Base-by-base conservation (phyloP, 1,140 invertebrate species). In the Helicorthomorpha holstii region DNA sequence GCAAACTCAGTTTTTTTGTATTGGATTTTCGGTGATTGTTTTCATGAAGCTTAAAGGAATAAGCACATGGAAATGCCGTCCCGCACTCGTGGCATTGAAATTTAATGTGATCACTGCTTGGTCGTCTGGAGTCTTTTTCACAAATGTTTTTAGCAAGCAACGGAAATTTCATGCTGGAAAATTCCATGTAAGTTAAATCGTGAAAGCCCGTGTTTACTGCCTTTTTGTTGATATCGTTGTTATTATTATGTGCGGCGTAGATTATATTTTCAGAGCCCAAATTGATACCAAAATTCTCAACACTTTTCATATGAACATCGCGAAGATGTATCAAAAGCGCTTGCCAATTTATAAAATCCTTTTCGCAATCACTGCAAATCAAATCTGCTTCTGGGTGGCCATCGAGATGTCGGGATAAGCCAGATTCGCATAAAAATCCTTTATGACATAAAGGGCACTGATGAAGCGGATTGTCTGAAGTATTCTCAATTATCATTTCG, bases 181-280 rank as follows among this genome's bases (percentile, higher is more conserved):
- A 88, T 60, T 87, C 82, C 1, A 82, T 74, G 61, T 83, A 84
- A 2, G 75, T 79, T n/a, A 85, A 64, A 64, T 87, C 81, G 48
- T 79, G 72, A 34, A 34, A 34, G 7, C 29, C 29, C 7, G 16
- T n/a, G n/a, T n/a, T n/a, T n/a, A n/a, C n/a, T n/a, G n/a, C n/a
- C n/a, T n/a, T n/a, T n/a, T n/a, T n/a, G n/a, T n/a, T n/a, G n/a
- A n/a, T n/a, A n/a, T n/a, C n/a, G n/a, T n/a, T n/a, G n/a, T n/a
- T n/a, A n/a, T n/a, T n/a, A n/a, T n/a, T n/a, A n/a, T n/a, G n/a
- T n/a, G n/a, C n/a, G n/a, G n/a, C n/a, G n/a, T n/a, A n/a, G n/a
- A n/a, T n/a, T n/a, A n/a, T n/a, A n/a, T n/a, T n/a, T n/a, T n/a
- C n/a, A n/a, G n/a, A n/a, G n/a, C n/a, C n/a, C n/a, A n/a, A n/a